Evolutionary conservation across 2,888 invertebrate species (phyloP), one percentile per base, ranked within the genome.

Genomic region (Apodemia hepburni): DNA sequence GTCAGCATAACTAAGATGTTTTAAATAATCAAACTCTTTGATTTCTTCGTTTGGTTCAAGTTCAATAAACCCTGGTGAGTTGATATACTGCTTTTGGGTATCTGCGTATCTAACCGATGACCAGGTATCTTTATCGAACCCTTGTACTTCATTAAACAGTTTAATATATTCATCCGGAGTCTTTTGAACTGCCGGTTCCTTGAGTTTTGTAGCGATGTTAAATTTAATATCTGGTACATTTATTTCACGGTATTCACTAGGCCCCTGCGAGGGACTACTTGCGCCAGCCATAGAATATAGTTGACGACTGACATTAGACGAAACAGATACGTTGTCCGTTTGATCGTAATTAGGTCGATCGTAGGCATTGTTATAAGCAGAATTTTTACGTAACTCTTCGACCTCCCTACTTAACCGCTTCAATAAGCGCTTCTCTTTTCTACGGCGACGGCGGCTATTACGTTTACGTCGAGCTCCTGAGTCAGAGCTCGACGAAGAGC

Each of bases 81-180:
- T 51, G 9, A 27, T 51, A 51, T 51, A 51, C 51, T 51, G 51
- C 12, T 51, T 51, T 51, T 51, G 51, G 17, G 51, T 51, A 9
- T 51, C 51, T 0, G 22, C 9, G 22, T 27, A 51, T 51, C 51
- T 51, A 22, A 51, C 51, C 2, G 12, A 51, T 22, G 51, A 51
- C 11, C 12, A 51, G 1, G 27, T 27, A 12, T 51, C 22, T 9
- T 5, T 22, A 22, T 27, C 22, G 5, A 51, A 51, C 2, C 51
- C 18, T 51, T 22, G 22, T 5, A 51, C 11, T 17, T 49, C 18
- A 51, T 51, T 51, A 51, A 51, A 51, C 9, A 51, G 11, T 8
- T 51, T 9, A 11, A 27, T 51, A 27, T 51, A 51, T 22, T 51
- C 51, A 51, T 51, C 51, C 8, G 51, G 27, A 22, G 51, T 51